Conservation (phyloP, 1,140 invertebrate genomes). For the Ceratina australensis region DNA sequence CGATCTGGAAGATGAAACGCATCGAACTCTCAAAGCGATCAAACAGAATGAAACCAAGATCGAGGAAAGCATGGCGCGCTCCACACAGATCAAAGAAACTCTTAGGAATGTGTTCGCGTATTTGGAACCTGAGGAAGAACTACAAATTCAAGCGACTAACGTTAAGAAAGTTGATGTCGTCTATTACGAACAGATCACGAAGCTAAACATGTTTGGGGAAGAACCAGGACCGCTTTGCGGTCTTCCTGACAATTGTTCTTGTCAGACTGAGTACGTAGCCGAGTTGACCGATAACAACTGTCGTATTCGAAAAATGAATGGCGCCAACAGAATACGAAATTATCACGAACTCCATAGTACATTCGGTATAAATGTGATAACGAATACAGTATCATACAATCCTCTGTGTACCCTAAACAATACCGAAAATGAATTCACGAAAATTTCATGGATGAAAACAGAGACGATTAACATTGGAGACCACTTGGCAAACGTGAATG, state of each 20-base stretch:
- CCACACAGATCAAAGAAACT: background rate
- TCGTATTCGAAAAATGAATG: constrained; percentile 24
- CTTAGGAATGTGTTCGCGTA: constrained; percentile 58
- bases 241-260: constrained; percentile 61
- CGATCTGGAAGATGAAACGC: background rate
- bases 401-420: constrained; percentile 37
- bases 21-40: background rate
- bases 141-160: constrained; percentile 49
- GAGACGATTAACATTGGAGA: background rate
- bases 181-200: constrained; percentile 33
- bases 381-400: constrained; percentile 52
- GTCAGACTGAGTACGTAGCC: constrained; percentile 58
- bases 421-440: constrained; percentile 41
- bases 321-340: constrained; percentile 44
- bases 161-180: constrained; percentile 43
- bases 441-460: constrained; percentile 53
- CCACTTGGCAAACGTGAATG: background rate
- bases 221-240: constrained; percentile 61
- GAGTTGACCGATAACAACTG: constrained; percentile 44
- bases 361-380: constrained; percentile 55
- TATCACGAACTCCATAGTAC: constrained; percentile 49
- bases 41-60: background rate
- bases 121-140: constrained; percentile 55
- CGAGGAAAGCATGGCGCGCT: background rate
- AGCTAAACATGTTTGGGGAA: constrained; percentile 56